Evolutionary conservation across 2,888 invertebrate species (phyloP), one percentile per base, ranked within the genome.

Genomic region (Spodoptera picta): DNA sequence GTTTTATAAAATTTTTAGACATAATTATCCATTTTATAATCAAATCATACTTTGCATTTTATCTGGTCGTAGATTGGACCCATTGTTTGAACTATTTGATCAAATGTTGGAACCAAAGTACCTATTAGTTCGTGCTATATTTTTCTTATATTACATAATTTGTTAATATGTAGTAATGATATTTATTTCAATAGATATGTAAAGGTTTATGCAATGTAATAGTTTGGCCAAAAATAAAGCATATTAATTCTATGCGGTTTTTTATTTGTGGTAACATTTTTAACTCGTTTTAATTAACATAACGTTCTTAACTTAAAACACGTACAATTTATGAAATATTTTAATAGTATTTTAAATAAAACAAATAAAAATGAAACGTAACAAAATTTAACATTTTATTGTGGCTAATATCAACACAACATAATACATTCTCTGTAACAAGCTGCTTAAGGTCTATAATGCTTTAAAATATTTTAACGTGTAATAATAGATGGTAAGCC

Each of bases 191-290:
- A 88, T 88, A 86, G 77, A 84, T 83, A 77, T 89, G 83, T 89
- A 89, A 89, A 87, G 80, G 85, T 90, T 86, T 88, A 92, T 82
- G 87, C 88, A 91, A 83, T 93, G 90, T 93, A 93, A 93, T 92
- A 92, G 92, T 93, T 92, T 94, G 92, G 93, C 92, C 92, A 93
- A 93, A 92, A 92, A 93, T 94, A 94, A 93, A 94, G 94, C 94
- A 93, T 94, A 94, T 94, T 94, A 94, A 94, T 94, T 93, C 92
- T 87, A 82, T 57, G 0, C 46, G 51, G 60, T 71, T 82, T 85
- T 83, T 77, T 78, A 84, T 74, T 57, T 27, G 50, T 11, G 11
- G 49, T 55, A 14, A 44, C 36, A 9, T 9, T 27, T 23, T 67
- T 46, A 49, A 45, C 23, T 36, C 9, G 9, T 10, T 19, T 0